phyloP scores from a whole-genome alignment of 2,113 vertebrate genomes.

The Pelusios castaneus region DNA sequence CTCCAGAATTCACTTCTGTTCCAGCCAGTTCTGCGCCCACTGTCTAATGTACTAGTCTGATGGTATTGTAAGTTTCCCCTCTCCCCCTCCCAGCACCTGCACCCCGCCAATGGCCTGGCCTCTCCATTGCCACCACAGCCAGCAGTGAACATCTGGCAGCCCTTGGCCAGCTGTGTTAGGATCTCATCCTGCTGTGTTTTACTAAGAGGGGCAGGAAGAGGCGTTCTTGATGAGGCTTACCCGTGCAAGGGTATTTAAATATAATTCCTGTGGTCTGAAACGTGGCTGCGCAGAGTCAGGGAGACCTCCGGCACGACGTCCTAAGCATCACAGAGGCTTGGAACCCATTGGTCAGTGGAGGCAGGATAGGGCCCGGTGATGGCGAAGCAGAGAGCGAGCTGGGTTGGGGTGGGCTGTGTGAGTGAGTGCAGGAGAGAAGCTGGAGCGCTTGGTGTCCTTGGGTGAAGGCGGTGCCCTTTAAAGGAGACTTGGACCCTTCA shows the following conservation, averaged over 20 bases:
- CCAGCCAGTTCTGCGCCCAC: not conserved
- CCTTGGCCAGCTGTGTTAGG: not conserved
- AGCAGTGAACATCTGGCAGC: not conserved
- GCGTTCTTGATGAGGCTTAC: not conserved
- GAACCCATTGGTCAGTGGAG: not conserved
- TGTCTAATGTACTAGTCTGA: not conserved
- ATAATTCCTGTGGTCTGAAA: not conserved
- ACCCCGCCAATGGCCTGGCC: not conserved
- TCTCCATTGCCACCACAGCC: fast-evolving
- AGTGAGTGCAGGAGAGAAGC: not conserved
- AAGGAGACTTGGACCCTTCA: not conserved
- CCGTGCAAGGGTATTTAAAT: not conserved
- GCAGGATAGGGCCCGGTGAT: not conserved
- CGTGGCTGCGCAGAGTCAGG: not conserved
- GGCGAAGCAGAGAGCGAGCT: not conserved
- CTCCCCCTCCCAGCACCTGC: not conserved
- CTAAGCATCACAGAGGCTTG: not conserved
- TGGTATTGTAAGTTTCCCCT: not conserved
- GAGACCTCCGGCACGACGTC: not conserved
- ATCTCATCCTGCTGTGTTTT: not conserved
- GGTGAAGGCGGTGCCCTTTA: no score
- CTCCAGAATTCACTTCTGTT: not conserved
- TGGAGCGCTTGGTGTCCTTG: no score
- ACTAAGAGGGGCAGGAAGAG: not conserved
- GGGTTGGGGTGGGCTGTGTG: no score